phyloP scores from a whole-genome alignment of 2,113 vertebrate species.

The Spheniscus mendiculus region DNA sequence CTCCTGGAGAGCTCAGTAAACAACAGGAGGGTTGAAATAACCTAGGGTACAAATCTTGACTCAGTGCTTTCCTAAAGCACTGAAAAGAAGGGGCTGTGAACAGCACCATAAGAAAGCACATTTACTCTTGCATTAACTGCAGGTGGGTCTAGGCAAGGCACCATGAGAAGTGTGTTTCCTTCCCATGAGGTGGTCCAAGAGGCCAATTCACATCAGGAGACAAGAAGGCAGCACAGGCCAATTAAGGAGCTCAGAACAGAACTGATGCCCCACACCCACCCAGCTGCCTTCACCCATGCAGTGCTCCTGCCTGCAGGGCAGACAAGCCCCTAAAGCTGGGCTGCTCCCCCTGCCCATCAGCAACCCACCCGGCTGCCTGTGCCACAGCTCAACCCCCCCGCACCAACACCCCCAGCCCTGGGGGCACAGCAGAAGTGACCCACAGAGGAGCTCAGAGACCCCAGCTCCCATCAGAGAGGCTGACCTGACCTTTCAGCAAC shows the following conservation, averaged over 20 bases:
- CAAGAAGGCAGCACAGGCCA: neutral
- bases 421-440: neutral
- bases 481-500: neutral
- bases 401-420: neutral
- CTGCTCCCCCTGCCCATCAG: too few relatives aligned
- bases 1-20: neutral
- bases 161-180: accelerated
- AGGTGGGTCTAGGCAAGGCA: neutral
- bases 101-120: accelerated
- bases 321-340: neutral
- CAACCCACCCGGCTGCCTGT: neutral
- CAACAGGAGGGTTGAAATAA: neutral
- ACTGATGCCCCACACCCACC: neutral
- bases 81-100: neutral
- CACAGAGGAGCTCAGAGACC: neutral
- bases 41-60: too few relatives aligned
- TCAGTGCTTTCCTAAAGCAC: neutral
- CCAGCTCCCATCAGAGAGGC: neutral
- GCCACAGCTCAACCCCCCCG: neutral
- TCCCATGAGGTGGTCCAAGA: neutral
- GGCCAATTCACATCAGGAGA: neutral
- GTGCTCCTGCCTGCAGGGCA: neutral
- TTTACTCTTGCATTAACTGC: neutral
- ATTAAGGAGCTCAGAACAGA: neutral
- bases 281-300: neutral